A percentile compares a stretch with the other conserved stretches of the same genome.
phyloP scores from a whole-genome alignment of 2,113 vertebrate species.

The Hemicordylus capensis region DNA sequence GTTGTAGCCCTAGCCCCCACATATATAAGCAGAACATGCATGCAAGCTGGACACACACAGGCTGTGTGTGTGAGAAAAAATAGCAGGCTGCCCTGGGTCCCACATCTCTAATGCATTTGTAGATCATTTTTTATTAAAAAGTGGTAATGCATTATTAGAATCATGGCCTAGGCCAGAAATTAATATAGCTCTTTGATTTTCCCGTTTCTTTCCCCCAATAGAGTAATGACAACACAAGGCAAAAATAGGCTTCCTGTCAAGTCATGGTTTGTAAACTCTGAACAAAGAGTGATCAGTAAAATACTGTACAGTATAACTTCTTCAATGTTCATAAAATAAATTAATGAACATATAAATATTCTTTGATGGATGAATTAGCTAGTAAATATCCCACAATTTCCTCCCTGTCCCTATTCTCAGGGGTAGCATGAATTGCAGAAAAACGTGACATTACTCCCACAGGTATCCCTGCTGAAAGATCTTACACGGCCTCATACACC shows the following conservation, averaged over 20 bases:
- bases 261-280: slow-evolving; percentile 65
- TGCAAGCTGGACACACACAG: too few species aligned
- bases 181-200: not conserved
- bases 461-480: not conserved
- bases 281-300: slow-evolving; percentile 63
- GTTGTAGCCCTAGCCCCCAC: too few species aligned
- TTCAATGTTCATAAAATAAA: slow-evolving; percentile 71
- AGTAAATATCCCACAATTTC: slow-evolving; percentile 49
- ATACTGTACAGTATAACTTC: slow-evolving; percentile 53
- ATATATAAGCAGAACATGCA: too few species aligned
- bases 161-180: not conserved
- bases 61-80: too few species aligned
- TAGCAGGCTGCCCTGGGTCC: too few species aligned
- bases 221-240: slow-evolving; percentile 30
- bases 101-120: too few species aligned
- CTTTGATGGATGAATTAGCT: slow-evolving; percentile 45
- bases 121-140: too few species aligned
- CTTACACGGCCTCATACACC: not conserved
- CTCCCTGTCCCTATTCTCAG: slow-evolving; percentile 33
- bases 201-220: slow-evolving; percentile 15
- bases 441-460: slow-evolving; percentile 38
- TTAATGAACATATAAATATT: slow-evolving; percentile 74
- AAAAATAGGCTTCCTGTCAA: slow-evolving; percentile 48
- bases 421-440: slow-evolving; percentile 12
- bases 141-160: not conserved